Evolutionary conservation across 2,888 invertebrate species (phyloP), one percentile per base, ranked within the genome.

Genomic region (Drosophila conformis): DNA sequence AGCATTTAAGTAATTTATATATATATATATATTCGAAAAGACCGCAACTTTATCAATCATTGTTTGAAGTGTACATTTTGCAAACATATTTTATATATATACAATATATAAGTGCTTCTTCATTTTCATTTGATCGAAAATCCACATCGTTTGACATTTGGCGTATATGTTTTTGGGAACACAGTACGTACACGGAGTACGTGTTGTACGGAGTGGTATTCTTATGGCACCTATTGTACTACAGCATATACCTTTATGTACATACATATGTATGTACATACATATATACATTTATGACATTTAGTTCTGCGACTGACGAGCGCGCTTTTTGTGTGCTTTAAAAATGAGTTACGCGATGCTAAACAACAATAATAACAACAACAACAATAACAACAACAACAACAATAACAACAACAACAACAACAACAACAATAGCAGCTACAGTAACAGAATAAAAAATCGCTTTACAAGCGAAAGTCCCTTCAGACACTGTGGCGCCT

Each of bases 291-390:
- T 42, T 21, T 42, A 42, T 42, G 42, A 42, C 42, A 42, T 21
- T 42, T 13, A 21, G 5, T 11, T 11, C 21, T 21, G 48, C 21
- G 29, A 42, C 36, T 53, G 68, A 38, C 59, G 59, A 38, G 49
- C 42, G 69, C n/a, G 58, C 52, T 53, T 36, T 59, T 69, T 64
- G 64, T 42, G 40, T 59, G 53, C 70, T n/a, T 60, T 64, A 38
- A 65, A 70, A 70, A 70, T 66, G 70, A 75, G 76, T 75, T 75
- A 76, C 57, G 65, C 61, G 64, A 57, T 49, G 63, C 76, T 64
- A 48, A 74, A 58, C 64, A 74, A 61, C 63, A 46, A n/a, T 15
- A 54, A 35, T 40, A 72, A 6, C 65, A 38, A 29, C 48, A 46
- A n/a, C 13, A 18, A 15, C 25, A n/a, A 11, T 6, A 11, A 13